A percentile compares a stretch with the other conserved stretches of the same genome.
Conservation (phyloP, 1,140 invertebrate genomes). For the Bombus confusus region DNA sequence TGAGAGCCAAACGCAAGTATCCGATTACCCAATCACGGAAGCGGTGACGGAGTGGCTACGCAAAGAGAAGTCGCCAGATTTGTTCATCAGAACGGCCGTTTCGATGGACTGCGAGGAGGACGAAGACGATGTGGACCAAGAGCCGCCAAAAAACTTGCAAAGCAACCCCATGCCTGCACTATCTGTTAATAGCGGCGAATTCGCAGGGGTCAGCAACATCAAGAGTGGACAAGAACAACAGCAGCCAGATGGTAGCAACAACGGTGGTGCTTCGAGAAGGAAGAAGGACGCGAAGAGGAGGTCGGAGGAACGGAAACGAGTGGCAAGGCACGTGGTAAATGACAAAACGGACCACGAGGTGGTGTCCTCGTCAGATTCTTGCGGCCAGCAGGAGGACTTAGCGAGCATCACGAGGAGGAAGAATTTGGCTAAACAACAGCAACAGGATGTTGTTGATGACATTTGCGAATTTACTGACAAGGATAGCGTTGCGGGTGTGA, state of each 20-base stretch:
- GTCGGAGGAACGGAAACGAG: constrained; percentile 42
- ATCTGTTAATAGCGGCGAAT: constrained; percentile 81
- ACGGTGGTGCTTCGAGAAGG: constrained; percentile 27
- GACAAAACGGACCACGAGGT: constrained; percentile 40
- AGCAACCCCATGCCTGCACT: constrained; percentile 84
- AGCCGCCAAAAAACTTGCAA: constrained; percentile 83
- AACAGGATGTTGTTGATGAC: constrained; percentile 56
- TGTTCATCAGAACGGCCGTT: constrained; percentile 64
- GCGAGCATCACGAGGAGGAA: constrained; percentile 32
- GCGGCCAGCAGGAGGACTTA: constrained; percentile 14
- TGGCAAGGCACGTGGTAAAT: constrained; percentile 26
- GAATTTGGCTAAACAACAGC: constrained; percentile 20
- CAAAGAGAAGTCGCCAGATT: constrained; percentile 73
- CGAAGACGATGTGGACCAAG: constrained; percentile 63
- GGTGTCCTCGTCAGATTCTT: constrained; percentile 56
- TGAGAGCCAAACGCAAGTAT: constrained; percentile 69
- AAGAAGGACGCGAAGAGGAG: constrained; percentile 44
- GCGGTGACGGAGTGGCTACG: constrained; percentile 81
- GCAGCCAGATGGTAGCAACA: constrained; percentile 17
- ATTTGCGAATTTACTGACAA: constrained; percentile 78
- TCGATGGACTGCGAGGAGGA: constrained; percentile 66
- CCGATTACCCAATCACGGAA: constrained; percentile 76
- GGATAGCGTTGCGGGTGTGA: constrained; percentile 81
- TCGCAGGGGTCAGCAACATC: constrained; percentile 73
- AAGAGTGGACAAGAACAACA: constrained; percentile 38